phyloP scores from a whole-genome alignment of 2,797 vertebrate genomes.

The Anguilla anguilla region DNA sequence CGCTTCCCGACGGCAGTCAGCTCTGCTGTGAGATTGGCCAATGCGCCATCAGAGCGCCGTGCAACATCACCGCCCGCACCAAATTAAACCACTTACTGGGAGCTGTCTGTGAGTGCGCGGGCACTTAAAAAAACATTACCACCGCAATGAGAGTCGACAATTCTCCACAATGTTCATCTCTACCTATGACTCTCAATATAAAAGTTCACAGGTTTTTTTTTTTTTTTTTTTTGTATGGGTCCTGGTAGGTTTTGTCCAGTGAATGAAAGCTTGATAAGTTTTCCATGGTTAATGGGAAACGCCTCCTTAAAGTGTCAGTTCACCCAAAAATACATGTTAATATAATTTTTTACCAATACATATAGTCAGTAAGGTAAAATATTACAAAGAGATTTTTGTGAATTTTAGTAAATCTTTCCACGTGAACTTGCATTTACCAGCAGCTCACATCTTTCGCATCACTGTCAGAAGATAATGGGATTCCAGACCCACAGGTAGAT shows the following conservation, averaged over 20 bases:
- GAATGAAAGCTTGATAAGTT: neutral
- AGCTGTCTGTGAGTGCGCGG: neutral
- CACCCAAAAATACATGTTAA: neutral
- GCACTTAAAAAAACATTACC: neutral
- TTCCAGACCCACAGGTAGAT: neutral
- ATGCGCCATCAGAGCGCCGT: neutral
- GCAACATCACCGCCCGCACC: neutral
- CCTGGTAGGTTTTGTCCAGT: neutral
- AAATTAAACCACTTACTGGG: slow-evolving; percentile 17
- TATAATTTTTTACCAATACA: too few relatives aligned
- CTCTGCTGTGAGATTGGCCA: neutral
- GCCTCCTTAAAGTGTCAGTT: neutral
- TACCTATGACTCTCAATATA: neutral
- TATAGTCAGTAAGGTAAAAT: too few relatives aligned
- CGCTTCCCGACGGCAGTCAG: neutral
- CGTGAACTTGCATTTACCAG: too few relatives aligned
- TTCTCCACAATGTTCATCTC: neutral
- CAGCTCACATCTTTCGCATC: neutral
- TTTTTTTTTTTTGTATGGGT: neutral
- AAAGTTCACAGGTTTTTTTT: neutral
- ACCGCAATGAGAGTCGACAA: neutral
- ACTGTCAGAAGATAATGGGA: neutral
- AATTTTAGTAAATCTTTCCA: too few relatives aligned
- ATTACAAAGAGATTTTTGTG: too few relatives aligned
- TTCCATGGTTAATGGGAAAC: neutral